Evolutionary conservation across 2,797 vertebrate genomes (phyloP).

Genomic region (Selene dorsalis): DNA sequence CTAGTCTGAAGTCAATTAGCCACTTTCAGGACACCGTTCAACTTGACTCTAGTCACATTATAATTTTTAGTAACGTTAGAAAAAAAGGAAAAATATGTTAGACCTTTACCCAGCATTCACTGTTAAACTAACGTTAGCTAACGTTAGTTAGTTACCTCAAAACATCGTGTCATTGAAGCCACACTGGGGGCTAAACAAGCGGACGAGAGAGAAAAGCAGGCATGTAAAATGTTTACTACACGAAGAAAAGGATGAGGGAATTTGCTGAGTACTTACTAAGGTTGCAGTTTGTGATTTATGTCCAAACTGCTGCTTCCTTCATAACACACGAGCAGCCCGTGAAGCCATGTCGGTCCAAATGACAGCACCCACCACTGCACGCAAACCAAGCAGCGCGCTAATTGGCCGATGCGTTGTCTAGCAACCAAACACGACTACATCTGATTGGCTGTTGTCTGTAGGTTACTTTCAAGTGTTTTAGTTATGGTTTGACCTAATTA

Average conservation of each 20-base stretch:
- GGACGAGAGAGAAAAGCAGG: no score
- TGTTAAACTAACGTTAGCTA: not conserved
- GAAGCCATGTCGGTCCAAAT: conserved; percentile 7
- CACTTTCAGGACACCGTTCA: not conserved
- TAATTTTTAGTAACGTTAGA: not conserved
- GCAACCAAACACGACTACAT: conserved; percentile 74
- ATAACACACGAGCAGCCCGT: not conserved
- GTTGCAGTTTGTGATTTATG: not conserved
- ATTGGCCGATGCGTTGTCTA: conserved; percentile 78
- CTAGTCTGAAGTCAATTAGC: not conserved
- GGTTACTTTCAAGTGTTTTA: not conserved
- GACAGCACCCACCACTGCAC: not conserved
- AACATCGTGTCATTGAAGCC: conserved; percentile 15
- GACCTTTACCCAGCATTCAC: not conserved
- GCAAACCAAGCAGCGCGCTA: conserved; percentile 51
- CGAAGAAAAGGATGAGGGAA: rapidly evolving
- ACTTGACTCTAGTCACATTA: not conserved
- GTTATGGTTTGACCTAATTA: not conserved
- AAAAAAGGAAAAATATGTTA: not conserved
- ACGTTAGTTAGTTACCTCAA: not conserved
- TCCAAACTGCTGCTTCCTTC: not conserved
- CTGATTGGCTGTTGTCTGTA: conserved; percentile 66
- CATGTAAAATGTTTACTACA: not conserved
- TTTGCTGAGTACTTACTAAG: conserved; percentile 23
- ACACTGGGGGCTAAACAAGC: not conserved